Percentiles rank a stretch among this genome's conserved stretches.
Evolutionary conservation across 2,113 vertebrate species (phyloP).

Genomic region (Malurus cyaneus): DNA sequence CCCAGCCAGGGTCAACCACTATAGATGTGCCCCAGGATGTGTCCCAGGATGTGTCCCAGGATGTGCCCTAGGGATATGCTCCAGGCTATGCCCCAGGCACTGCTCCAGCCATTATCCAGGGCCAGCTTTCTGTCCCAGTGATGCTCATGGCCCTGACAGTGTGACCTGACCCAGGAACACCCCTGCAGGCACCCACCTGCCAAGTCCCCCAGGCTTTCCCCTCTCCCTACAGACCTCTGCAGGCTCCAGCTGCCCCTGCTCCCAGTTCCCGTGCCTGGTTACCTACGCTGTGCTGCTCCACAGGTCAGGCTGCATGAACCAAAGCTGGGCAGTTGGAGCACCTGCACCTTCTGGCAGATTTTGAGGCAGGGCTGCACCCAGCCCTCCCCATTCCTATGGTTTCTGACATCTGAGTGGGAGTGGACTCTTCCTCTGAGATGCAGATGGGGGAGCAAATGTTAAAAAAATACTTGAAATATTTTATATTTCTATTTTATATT

Average conservation of each 20-base stretch:
- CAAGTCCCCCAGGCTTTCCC: background rate
- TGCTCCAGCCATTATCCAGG: rapidly evolving
- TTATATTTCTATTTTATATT: background rate
- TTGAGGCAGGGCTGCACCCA: background rate
- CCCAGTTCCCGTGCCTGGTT: no score
- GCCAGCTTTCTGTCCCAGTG: no score
- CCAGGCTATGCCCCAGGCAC: rapidly evolving
- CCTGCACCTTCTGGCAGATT: background rate
- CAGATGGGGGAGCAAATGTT: background rate
- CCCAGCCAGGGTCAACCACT: no score
- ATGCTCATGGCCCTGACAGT: rapidly evolving
- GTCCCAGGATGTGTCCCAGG: background rate
- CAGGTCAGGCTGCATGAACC: rapidly evolving
- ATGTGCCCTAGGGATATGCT: background rate
- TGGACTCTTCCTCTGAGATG: background rate
- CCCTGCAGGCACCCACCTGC: rapidly evolving
- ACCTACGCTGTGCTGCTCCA: background rate
- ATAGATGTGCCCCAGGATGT: background rate
- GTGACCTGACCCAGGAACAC: background rate
- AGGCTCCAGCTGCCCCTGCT: background rate
- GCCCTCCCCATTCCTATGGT: rapidly evolving
- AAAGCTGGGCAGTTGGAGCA: background rate
- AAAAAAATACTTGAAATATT: background rate
- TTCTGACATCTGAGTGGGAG: rapidly evolving
- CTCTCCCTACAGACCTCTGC: background rate